Evolutionary conservation across 2,888 invertebrate species (phyloP).

Genomic region (Phytoseiulus persimilis): DNA sequence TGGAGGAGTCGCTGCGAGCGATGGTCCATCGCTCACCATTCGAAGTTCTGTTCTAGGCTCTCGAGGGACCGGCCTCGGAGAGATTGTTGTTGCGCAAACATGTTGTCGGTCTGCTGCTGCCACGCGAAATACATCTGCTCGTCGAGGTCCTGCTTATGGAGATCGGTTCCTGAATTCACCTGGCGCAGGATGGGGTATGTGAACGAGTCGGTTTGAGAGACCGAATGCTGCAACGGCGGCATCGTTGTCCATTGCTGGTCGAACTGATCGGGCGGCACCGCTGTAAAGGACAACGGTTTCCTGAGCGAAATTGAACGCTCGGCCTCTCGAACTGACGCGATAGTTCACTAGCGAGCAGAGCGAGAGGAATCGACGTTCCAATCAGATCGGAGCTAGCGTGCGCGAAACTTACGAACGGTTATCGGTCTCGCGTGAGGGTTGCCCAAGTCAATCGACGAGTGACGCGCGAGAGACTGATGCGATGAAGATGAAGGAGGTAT

Average conservation of each 20-base stretch:
- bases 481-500: conserved; percentile 33
- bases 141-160: neutral
- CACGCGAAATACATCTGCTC: conserved; percentile 35
- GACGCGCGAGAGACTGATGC: conserved; percentile 45
- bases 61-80: conserved; percentile 29
- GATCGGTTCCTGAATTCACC: neutral
- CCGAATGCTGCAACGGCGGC: conserved; percentile 31
- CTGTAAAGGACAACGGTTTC: neutral
- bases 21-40: no score
- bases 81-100: conserved; percentile 18
- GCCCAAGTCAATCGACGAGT: conserved; percentile 42
- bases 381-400: neutral
- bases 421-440: conserved; percentile 30
- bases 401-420: conserved; percentile 19
- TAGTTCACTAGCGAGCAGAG: no score
- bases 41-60: conserved; percentile 27
- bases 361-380: no score
- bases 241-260: neutral
- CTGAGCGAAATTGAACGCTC: no score
- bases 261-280: conserved; percentile 27
- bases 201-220: conserved; percentile 24
- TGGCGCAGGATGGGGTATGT: neutral
- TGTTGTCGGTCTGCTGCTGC: conserved; percentile 18
- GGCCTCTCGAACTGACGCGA: no score
- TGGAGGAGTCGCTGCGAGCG: no score